Evolutionary conservation across 2,888 invertebrate species (phyloP).

Genomic region (Smittia sp.): DNA sequence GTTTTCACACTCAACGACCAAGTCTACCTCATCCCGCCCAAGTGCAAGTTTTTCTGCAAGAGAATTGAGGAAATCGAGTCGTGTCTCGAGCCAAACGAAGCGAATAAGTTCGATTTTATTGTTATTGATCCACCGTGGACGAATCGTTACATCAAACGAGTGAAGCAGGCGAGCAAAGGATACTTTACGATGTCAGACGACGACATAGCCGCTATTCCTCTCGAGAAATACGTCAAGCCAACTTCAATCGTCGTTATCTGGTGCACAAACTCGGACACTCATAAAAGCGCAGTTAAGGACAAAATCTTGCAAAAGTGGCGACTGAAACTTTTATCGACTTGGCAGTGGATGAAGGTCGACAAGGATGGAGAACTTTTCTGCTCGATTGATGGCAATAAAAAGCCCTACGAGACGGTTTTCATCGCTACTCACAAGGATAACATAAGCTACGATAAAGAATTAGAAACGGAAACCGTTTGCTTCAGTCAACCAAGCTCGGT

Average conservation of each 20-base stretch:
- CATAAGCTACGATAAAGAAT: slow-evolving; percentile 54
- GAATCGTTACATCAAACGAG: slow-evolving; percentile 87
- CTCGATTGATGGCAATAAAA: slow-evolving; percentile 70
- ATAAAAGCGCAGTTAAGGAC: slow-evolving; percentile 65
- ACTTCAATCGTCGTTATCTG: slow-evolving; percentile 78
- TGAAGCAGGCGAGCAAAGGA: slow-evolving; percentile 63
- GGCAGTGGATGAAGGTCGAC: slow-evolving; percentile 90
- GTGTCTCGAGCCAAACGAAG: slow-evolving; percentile 54
- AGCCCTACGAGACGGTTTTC: slow-evolving; percentile 82
- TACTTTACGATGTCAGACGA: slow-evolving; percentile 78
- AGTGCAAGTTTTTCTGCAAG: slow-evolving; percentile 66
- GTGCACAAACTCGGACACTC: slow-evolving; percentile 84
- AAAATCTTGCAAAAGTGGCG: slow-evolving; percentile 79
- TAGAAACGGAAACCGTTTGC: slow-evolving; percentile 49
- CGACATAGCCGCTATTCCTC: slow-evolving; percentile 68
- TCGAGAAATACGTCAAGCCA: slow-evolving; percentile 60
- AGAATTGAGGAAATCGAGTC: slow-evolving; percentile 61
- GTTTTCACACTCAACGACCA: slow-evolving; percentile 55
- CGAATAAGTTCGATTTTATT: slow-evolving; percentile 70
- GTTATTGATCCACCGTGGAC: slow-evolving; percentile 95
- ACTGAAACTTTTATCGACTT: slow-evolving; percentile 66
- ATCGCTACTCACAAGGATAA: slow-evolving; percentile 55
- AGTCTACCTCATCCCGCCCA: slow-evolving; percentile 64
- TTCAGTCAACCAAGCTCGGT: slow-evolving; percentile 86
- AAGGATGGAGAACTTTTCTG: slow-evolving; percentile 65